Percentiles rank a stretch among this genome's conserved stretches.
phyloP scores from a whole-genome alignment of 2,888 invertebrate genomes.

The Acanthopleura granulata region DNA sequence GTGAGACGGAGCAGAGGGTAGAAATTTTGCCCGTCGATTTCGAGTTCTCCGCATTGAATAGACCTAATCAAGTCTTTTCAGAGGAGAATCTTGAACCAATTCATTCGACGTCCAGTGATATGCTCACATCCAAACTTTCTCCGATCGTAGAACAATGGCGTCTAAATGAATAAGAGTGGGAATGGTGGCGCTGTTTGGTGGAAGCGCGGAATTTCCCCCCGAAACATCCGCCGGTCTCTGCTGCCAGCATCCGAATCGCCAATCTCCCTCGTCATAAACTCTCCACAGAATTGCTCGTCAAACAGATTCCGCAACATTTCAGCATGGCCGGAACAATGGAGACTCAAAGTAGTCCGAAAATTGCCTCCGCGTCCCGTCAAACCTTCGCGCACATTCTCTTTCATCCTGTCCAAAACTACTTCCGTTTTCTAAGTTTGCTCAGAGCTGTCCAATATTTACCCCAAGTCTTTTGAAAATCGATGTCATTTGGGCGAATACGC shows the following conservation, averaged over 20 bases:
- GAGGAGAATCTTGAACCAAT: neutral
- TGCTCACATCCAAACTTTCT: neutral
- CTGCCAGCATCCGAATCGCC: no score
- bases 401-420: neutral
- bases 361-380: neutral
- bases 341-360: neutral
- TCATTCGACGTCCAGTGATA: neutral
- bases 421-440: neutral
- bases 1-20: neutral
- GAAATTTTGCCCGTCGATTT: constrained; percentile 10
- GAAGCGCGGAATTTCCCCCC: no score
- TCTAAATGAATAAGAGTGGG: constrained; percentile 14
- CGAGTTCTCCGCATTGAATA: constrained; percentile 1
- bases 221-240: no score
- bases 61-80: neutral
- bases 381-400: no score
- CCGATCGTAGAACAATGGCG: constrained; percentile 9
- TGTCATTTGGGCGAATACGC: no score
- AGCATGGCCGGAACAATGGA: neutral
- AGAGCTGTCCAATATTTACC: neutral
- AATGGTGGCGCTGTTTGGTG: neutral
- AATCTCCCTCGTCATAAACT: neutral
- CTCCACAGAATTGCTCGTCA: neutral
- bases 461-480: neutral
- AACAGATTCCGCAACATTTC: neutral